Percentiles rank a stretch among this genome's conserved stretches.
phyloP scores from a whole-genome alignment of 2,888 invertebrate genomes.

The Pammene fasciana region DNA sequence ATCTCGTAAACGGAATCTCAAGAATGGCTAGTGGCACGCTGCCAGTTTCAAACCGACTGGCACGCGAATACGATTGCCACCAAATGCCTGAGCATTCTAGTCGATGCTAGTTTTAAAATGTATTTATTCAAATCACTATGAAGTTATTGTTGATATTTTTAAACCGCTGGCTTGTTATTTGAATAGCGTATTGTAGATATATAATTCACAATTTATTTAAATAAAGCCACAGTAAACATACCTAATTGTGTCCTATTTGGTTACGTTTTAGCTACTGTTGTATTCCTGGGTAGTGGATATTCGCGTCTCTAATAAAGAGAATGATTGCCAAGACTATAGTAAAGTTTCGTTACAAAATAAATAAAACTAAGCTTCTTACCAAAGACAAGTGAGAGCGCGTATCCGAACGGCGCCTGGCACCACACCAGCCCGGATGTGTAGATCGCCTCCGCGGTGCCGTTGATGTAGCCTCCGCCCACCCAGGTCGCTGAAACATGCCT shows the following conservation, averaged over 20 bases:
- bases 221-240: too few species aligned
- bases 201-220: too few species aligned
- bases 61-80: not conserved
- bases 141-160: not conserved
- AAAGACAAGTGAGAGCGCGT: conserved; percentile 96
- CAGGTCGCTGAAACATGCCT: conserved; percentile 91
- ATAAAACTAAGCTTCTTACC: conserved; percentile 83
- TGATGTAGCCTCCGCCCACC: conserved; percentile 99
- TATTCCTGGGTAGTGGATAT: too few species aligned
- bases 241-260: too few species aligned
- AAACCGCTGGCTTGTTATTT: not conserved
- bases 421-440: conserved; percentile 96
- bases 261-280: too few species aligned
- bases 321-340: too few species aligned
- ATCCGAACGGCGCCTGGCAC: conserved; percentile 99
- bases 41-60: not conserved
- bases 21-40: not conserved
- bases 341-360: not conserved
- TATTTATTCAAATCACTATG: conserved; percentile 1
- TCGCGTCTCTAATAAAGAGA: too few species aligned
- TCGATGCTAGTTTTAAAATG: not conserved
- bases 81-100: conserved; percentile 1
- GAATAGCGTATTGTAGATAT: too few species aligned
- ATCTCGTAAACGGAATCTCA: not conserved
- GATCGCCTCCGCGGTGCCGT: conserved; percentile 98